These are phyloP conservation scores for Cherax quadricarinatus DNA, from an alignment of 1,140 invertebrate species.

Conservation along the genomic window DNA sequence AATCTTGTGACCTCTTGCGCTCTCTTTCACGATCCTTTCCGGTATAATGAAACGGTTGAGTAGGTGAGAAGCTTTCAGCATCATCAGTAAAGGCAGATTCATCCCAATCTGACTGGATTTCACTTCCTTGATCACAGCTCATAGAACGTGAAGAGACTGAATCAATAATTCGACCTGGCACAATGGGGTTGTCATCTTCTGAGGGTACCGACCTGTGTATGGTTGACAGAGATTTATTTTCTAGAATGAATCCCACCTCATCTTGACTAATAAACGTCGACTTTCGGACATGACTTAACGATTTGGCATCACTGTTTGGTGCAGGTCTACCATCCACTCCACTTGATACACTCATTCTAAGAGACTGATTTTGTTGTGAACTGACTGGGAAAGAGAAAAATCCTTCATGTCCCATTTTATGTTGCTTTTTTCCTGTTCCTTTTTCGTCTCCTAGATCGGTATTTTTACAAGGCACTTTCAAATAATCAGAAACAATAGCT, in stretches of 20 bases:
- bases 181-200: background rate
- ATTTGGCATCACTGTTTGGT: background rate
- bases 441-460: background rate
- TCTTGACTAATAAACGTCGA: slow-evolving; percentile 53
- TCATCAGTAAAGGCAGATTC: slow-evolving; percentile 26
- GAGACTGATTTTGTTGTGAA: background rate
- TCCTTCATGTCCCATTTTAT: background rate
- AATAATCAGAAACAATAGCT: background rate
- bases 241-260: slow-evolving; percentile 44
- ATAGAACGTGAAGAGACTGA: background rate
- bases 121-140: background rate
- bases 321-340: background rate
- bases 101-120: slow-evolving; percentile 24
- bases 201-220: background rate
- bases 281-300: slow-evolving; percentile 30
- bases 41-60: background rate
- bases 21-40: background rate
- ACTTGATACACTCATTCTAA: background rate
- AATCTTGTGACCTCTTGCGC: slow-evolving; percentile 21
- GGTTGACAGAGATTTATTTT: slow-evolving; percentile 39
- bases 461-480: background rate
- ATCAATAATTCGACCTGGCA: background rate
- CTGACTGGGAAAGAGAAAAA: background rate
- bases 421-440: background rate
- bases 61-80: slow-evolving; percentile 5